These are phyloP conservation scores for Peucedramus taeniatus DNA, from an alignment of 2,113 vertebrate genomes.

Conservation along the genomic window DNA sequence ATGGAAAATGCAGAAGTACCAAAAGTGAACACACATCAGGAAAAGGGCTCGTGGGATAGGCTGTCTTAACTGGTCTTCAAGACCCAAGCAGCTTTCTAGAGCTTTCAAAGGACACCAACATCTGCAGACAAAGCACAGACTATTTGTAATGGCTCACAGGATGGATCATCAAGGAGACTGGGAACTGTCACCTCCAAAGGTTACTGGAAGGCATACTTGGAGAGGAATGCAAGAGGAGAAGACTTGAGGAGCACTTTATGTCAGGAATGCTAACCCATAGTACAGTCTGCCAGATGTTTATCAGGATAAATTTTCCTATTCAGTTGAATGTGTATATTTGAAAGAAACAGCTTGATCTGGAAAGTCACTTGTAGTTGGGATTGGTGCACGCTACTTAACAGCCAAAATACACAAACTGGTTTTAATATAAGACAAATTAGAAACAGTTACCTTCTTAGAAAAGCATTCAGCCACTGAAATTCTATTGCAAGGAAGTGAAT, in stretches of 20 bases:
- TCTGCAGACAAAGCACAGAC: background rate
- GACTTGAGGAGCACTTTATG: background rate
- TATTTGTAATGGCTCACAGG: background rate
- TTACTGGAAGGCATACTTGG: background rate
- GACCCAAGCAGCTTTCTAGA: background rate
- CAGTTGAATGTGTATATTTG: background rate
- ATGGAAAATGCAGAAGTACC: background rate
- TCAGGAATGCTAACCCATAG: background rate
- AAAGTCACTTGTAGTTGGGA: background rate
- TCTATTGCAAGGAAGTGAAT: background rate
- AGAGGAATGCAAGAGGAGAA: background rate
- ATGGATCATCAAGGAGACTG: background rate
- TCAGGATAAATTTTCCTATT: background rate
- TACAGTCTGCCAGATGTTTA: background rate
- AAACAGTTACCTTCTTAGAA: background rate
- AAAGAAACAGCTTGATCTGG: background rate
- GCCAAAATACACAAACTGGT: background rate
- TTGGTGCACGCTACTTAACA: background rate
- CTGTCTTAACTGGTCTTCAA: background rate
- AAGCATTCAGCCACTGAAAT: background rate
- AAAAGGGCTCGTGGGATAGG: background rate
- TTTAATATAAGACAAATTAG: background rate
- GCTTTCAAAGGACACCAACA: background rate
- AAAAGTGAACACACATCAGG: background rate
- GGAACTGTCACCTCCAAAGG: background rate